Percentiles rank a stretch among this genome's conserved stretches.
phyloP scores from a whole-genome alignment of 2,888 invertebrate species.

The Brachyptera putata region DNA sequence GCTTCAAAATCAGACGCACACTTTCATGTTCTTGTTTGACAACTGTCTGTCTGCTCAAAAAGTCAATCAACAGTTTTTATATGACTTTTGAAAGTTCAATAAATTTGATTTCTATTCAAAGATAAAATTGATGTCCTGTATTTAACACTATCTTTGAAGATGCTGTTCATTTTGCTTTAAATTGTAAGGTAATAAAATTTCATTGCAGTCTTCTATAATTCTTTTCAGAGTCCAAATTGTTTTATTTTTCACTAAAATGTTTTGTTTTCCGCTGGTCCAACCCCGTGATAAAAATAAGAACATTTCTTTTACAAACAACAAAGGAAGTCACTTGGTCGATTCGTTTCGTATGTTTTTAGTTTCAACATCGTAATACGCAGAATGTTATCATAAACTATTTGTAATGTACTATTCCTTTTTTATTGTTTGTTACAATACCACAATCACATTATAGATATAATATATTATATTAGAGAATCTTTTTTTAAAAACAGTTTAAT shows the following conservation, averaged over 20 bases:
- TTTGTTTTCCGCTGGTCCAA: conserved; percentile 25
- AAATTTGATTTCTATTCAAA: conserved; percentile 8
- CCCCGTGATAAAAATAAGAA: conserved; percentile 24
- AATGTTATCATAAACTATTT: conserved; percentile 2
- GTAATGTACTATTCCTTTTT: not conserved
- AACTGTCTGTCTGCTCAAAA: conserved; percentile 18
- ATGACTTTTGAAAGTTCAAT: conserved; percentile 29
- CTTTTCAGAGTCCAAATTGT: conserved; percentile 27
- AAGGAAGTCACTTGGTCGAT: not conserved
- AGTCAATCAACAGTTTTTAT: conserved; percentile 23
- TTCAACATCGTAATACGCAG: conserved; percentile 1
- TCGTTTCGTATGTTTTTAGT: conserved; percentile 17
- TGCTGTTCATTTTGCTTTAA: conserved; percentile 10
- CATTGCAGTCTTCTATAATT: conserved; percentile 28
- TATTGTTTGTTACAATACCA: not conserved
- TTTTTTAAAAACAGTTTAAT: not conserved
- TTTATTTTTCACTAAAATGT: conserved; percentile 20
- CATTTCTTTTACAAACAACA: conserved; percentile 19
- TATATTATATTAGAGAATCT: not conserved
- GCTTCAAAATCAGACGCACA: conserved; percentile 23
- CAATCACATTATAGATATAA: not conserved
- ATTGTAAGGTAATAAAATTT: conserved; percentile 22
- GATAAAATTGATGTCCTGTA: conserved; percentile 20
- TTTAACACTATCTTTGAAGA: conserved; percentile 19
- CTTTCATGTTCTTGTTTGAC: no score